phyloP scores from a whole-genome alignment of 2,797 vertebrate genomes.

The Synanceia verrucosa region DNA sequence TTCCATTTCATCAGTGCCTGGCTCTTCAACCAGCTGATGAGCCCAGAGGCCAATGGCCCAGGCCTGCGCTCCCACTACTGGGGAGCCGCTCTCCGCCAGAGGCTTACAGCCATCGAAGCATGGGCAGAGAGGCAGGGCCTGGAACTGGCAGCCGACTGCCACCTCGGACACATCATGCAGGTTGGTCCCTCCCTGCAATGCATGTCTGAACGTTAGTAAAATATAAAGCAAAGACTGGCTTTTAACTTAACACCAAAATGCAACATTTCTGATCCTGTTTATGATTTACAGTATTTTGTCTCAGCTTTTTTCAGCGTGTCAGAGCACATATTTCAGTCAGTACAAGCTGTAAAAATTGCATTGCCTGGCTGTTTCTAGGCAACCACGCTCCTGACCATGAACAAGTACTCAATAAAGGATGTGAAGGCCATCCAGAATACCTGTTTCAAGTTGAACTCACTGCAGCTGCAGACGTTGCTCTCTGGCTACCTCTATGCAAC shows the following conservation, averaged over 20 bases:
- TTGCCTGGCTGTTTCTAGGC: constrained; percentile 81
- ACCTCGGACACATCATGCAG: constrained; percentile 92
- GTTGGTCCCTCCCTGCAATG: constrained; percentile 59
- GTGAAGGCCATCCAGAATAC: constrained; percentile 87
- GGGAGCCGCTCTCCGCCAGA: constrained; percentile 91
- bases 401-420: constrained; percentile 88
- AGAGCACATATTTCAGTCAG: constrained; percentile 5
- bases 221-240: background rate
- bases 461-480: constrained; percentile 89
- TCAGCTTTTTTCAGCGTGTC: constrained; percentile 17
- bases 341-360: constrained; percentile 39
- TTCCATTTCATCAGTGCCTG: constrained; percentile 96
- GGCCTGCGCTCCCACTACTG: constrained; percentile 92
- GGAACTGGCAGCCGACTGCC: constrained; percentile 94
- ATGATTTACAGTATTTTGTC: background rate
- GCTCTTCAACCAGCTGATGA: constrained; percentile 93
- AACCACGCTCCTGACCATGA: constrained; percentile 93
- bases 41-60: constrained; percentile 76
- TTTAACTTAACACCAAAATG: background rate
- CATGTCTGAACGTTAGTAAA: background rate
- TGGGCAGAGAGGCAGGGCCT: constrained; percentile 98
- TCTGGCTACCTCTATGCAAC: constrained; percentile 89
- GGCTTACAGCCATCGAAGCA: constrained; percentile 89
- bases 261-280: background rate
- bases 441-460: constrained; percentile 94